phyloP scores from a whole-genome alignment of 2,888 invertebrate genomes.

The Pachydiplax longipennis region DNA sequence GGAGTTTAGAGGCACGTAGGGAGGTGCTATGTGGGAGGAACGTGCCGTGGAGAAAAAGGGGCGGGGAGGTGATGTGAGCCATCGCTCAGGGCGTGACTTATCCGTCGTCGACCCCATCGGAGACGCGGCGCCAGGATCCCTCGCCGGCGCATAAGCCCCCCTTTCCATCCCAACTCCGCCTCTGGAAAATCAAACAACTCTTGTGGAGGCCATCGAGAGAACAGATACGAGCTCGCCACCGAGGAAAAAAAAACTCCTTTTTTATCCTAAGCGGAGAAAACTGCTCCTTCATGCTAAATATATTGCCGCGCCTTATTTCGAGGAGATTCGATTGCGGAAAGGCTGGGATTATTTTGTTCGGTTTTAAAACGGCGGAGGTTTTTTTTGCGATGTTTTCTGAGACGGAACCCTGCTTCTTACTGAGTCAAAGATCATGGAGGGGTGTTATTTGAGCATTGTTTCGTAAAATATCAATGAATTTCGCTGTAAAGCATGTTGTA shows the following conservation, averaged over 20 bases:
- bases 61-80: slow-evolving; percentile 27
- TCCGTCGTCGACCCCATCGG: slow-evolving; percentile 40
- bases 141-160: slow-evolving; percentile 35
- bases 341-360: too few species aligned
- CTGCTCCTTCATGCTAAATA: too few species aligned
- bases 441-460: too few species aligned
- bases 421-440: too few species aligned
- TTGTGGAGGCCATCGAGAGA: slow-evolving; percentile 17
- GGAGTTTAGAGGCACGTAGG: not conserved
- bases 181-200: slow-evolving; percentile 40
- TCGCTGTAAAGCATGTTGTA: too few species aligned
- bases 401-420: too few species aligned
- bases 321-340: too few species aligned
- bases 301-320: too few species aligned
- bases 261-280: not conserved
- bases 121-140: slow-evolving; percentile 37
- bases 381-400: too few species aligned
- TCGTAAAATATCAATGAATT: too few species aligned
- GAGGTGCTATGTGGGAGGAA: slow-evolving; percentile 11
- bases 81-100: slow-evolving; percentile 43
- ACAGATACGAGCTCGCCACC: not conserved
- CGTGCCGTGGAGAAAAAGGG: slow-evolving; percentile 13
- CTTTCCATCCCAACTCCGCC: not conserved
- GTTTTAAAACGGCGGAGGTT: too few species aligned
- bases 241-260: not conserved